Evolutionary conservation across 2,113 vertebrate genomes (phyloP), one percentile per base, ranked within the genome.

Genomic region (Cygnus atratus): DNA sequence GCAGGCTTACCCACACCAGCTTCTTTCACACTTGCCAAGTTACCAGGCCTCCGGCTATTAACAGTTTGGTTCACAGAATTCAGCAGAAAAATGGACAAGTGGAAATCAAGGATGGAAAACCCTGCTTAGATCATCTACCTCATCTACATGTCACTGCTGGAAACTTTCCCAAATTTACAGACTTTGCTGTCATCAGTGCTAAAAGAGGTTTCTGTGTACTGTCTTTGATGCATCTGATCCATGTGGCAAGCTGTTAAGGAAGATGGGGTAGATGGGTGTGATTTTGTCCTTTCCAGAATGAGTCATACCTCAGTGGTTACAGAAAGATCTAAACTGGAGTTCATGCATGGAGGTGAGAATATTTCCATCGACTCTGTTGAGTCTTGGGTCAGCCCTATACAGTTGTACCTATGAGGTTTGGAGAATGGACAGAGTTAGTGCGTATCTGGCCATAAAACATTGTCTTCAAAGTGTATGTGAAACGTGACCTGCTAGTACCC

Each of bases 111-210:
- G 58, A 80, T 77, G 72, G 85, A 93, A 96, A 93, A 94, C 54
- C 44, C 59, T 88, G 58, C 46, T 92, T 91, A 86, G 87, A 88
- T 85, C 8, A 73, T 73, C 75, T 67, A 52, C 63, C 90, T 79
- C 66, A 55, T 90, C 54, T 76, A 67, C 61, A 59, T 88, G 62
- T 83, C 71, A 80, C 31, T 92, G 29, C 44, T 91, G 93, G 84
- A 87, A 95, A 88, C 44, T 88, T 86, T 85, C 39, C 79, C 95
- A 90, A 95, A 95, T 92, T 91, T 94, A 88, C 70, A 94, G 84
- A 88, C 76, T 93, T 88, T 93, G n/a, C 77, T 97, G 92, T 92
- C 91, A 84, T 80, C 37, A 41, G 41, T 91, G 88, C 72, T 92
- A 87, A 95, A 96, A 93, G 65, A 81, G 14, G 22, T 84, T 84